Evolutionary conservation across 2,888 invertebrate species (phyloP), one percentile per base, ranked within the genome.

Genomic region (Andrena bicolor): DNA sequence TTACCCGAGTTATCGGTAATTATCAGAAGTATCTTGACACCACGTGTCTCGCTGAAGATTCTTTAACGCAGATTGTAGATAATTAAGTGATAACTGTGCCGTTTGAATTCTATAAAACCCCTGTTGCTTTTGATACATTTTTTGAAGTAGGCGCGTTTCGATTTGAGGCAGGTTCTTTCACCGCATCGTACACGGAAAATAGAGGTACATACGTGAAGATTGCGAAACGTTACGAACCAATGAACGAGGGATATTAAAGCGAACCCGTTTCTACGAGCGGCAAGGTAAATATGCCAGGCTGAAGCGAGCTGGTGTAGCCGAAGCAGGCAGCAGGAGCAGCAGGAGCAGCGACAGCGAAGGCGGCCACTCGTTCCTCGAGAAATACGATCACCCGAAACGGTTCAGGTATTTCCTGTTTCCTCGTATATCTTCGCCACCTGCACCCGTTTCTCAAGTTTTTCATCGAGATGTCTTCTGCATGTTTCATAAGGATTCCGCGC

Each of bases 371-470:
- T 76, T 79, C 60, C 49, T 32, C 80, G 76, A 88, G 88, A 88
- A 85, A 89, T 89, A 88, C 88, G 87, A 88, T 87, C 89, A 74
- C 23, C 80, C 86, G 84, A 87, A 83, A 83, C 84, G 84, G 80
- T 86, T 83, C 89, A 89, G 86, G 88, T 88, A 88, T 88, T 88
- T 88, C 82, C 86, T 86, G 89, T 88, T 89, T 88, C 83, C 83
- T 64, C 88, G 84, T 88, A 89, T 82, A 89, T 88, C 89, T 80
- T 89, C 83, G 86, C 89, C 88, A 87, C 89, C 87, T 86, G 89
- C 86, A 89, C 88, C 78, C 86, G 88, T 88, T 87, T 81, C 89
- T 89, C 88, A 88, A 88, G 77, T 89, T 88, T 88, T 88, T 88
- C 86, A 87, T 82, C 89, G 87, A 49, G 65, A 79, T 83, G 89